A percentile compares a stretch with the other conserved stretches of the same genome.
phyloP scores from a whole-genome alignment of 2,888 invertebrate genomes.

The Watsonalla cultraria region DNA sequence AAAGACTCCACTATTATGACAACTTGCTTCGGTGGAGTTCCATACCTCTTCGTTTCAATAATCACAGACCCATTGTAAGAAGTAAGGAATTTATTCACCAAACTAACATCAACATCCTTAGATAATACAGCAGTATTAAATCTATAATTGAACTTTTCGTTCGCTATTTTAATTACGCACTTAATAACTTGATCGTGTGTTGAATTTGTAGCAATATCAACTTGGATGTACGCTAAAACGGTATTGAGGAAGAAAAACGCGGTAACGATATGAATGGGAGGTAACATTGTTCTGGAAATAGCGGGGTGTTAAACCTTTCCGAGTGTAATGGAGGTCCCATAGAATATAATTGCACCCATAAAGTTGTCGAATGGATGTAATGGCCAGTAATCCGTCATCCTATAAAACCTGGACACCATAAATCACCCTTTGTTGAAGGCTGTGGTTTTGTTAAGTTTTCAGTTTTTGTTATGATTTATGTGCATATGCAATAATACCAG shows the following conservation, averaged over 20 bases:
- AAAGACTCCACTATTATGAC: slow-evolving; percentile 46
- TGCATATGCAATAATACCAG: not conserved
- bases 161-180: slow-evolving; percentile 42
- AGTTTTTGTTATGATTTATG: slow-evolving; percentile 1
- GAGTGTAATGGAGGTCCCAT: too few species aligned
- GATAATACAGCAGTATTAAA: slow-evolving; percentile 36
- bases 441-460: slow-evolving; percentile 5
- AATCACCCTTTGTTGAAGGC: slow-evolving; percentile 44
- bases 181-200: slow-evolving; percentile 25
- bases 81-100: slow-evolving; percentile 38
- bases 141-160: slow-evolving; percentile 43
- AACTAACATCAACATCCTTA: slow-evolving; percentile 36
- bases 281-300: too few species aligned
- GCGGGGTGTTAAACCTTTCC: too few species aligned
- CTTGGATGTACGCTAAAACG: not conserved
- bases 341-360: not conserved
- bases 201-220: slow-evolving; percentile 1
- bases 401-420: slow-evolving; percentile 16
- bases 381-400: not conserved
- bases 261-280: slow-evolving; percentile 2
- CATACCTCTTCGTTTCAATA: slow-evolving; percentile 38
- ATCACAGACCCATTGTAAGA: slow-evolving; percentile 45
- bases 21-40: slow-evolving; percentile 38
- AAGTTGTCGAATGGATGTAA: not conserved
- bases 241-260: slow-evolving; percentile 9